Base-by-base conservation (phyloP, 2,113 vertebrate species). In the Epinephelus moara region DNA sequence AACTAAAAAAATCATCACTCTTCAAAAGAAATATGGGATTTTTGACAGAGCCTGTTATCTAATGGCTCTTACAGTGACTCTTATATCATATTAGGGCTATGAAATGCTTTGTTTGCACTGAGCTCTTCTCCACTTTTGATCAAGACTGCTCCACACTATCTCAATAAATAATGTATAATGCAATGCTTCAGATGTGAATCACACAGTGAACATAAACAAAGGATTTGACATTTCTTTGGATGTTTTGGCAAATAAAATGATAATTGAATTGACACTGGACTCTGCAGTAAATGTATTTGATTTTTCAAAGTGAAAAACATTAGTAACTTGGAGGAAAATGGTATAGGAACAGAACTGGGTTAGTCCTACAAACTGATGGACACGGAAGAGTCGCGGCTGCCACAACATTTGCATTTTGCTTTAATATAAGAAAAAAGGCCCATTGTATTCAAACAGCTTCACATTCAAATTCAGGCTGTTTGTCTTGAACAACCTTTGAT, bases 21-120 rank as follows among this genome's bases (percentile, higher is more conserved):
- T 4, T 55, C 23, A 47, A 3, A 33, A 18, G n/a, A 64, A 13
- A 57, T 25, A 0, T 40, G 12, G 2, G 23, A 50, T 53, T 37
- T 49, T 42, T 15, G 11, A 68, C 23, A 3, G 15, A 70, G 33
- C 21, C 50, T 64, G 1, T 3, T 42, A 27, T 55, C 75, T 25
- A 42, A 55, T 30, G 60, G 18, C 67, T 63, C 23, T 19, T 6
- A 19, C 7, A 61, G 27, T 55, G 60, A 66, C 49, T 67, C 21
- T 81, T 21, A 53, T 50, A n/a, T 57, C 23, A 42, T 55, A 23
- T 45, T 4, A 23, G 11, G 21, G 70, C 40, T 42, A 59, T 69
- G 69, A 81, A 64, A 70, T 78, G 56, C 50, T 69, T 63, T 72
- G 55, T 50, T 66, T 61, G 63, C 72, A 67, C 62, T 63, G 76